These are phyloP conservation scores for Helarctos malayanus DNA, from an alignment of 2,797 vertebrate genomes.

Conservation along the genomic window DNA sequence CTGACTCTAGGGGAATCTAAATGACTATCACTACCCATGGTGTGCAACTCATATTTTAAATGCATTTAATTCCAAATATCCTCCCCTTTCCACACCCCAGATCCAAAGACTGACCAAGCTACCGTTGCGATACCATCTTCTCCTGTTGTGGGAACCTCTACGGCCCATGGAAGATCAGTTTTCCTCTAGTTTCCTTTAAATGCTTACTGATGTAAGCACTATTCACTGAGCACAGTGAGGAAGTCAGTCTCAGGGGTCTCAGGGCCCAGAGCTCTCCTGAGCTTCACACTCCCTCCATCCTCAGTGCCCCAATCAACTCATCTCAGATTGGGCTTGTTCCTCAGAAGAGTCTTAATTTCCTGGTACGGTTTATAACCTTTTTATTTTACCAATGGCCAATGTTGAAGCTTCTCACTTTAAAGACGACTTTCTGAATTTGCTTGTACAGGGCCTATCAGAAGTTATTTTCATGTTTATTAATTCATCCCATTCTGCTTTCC, in stretches of 20 bases:
- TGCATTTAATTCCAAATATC: constrained; percentile 66
- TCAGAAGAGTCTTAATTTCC: constrained; percentile 15
- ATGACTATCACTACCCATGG: constrained; percentile 68
- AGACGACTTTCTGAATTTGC: constrained; percentile 5
- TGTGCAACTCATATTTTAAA: constrained; percentile 66
- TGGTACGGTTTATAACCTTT: not conserved
- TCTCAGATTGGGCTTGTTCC: constrained; percentile 32
- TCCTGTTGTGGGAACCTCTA: not conserved
- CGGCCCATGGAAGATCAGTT: not conserved
- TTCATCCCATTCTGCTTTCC: constrained; percentile 9
- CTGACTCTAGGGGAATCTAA: constrained; percentile 77
- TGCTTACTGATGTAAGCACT: not conserved
- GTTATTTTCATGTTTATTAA: constrained; percentile 67
- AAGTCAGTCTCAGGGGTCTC: not conserved
- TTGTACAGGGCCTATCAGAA: constrained; percentile 50
- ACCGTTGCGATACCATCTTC: not conserved
- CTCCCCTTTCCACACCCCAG: not conserved
- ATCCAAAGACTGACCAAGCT: constrained; percentile 4
- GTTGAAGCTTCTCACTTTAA: constrained; percentile 60
- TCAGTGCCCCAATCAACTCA: not conserved
- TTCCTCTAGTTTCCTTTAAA: constrained; percentile 20
- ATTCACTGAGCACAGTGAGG: not conserved
- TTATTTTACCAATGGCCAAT: constrained; percentile 7
- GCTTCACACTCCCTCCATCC: not conserved
- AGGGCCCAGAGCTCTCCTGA: not conserved